Evolutionary conservation across 2,888 invertebrate genomes (phyloP).

Genomic region (Strigamia maritima): DNA sequence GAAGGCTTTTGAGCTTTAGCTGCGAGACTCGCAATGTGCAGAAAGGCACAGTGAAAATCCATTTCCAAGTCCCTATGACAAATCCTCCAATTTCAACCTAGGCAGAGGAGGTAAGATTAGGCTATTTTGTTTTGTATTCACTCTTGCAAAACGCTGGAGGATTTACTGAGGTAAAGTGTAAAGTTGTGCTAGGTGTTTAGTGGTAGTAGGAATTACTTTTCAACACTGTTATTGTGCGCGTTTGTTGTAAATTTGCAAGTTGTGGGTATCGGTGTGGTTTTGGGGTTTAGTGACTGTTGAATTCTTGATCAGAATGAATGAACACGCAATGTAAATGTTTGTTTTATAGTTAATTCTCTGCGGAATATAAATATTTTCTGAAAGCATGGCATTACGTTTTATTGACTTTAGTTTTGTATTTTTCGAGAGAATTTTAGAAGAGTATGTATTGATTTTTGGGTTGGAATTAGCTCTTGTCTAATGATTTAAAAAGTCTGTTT

Average conservation of each 20-base stretch:
- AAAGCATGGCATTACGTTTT: too few species aligned
- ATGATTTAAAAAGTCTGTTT: too few species aligned
- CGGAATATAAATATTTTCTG: too few species aligned
- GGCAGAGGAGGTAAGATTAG: slow-evolving; percentile 16
- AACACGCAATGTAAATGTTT: neutral
- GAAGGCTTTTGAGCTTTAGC: slow-evolving; percentile 34
- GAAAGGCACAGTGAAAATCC: slow-evolving; percentile 21
- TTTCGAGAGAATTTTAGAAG: too few species aligned
- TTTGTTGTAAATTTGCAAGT: neutral
- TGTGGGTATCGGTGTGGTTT: neutral
- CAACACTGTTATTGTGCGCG: neutral
- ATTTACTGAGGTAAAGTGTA: slow-evolving; percentile 15
- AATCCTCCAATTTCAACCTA: slow-evolving; percentile 31
- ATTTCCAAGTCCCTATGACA: slow-evolving; percentile 34
- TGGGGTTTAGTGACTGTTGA: neutral
- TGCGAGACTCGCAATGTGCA: slow-evolving; percentile 22
- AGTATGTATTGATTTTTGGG: too few species aligned
- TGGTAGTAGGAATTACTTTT: neutral
- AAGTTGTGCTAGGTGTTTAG: slow-evolving; percentile 15
- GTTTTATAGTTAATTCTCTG: too few species aligned
- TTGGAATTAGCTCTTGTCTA: too few species aligned
- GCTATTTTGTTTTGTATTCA: slow-evolving; percentile 30
- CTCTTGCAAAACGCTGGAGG: slow-evolving; percentile 12
- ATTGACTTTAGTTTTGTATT: too few species aligned
- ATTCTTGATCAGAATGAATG: neutral